phyloP scores from a whole-genome alignment of 2,797 vertebrate species.

The Danio kyathit region DNA sequence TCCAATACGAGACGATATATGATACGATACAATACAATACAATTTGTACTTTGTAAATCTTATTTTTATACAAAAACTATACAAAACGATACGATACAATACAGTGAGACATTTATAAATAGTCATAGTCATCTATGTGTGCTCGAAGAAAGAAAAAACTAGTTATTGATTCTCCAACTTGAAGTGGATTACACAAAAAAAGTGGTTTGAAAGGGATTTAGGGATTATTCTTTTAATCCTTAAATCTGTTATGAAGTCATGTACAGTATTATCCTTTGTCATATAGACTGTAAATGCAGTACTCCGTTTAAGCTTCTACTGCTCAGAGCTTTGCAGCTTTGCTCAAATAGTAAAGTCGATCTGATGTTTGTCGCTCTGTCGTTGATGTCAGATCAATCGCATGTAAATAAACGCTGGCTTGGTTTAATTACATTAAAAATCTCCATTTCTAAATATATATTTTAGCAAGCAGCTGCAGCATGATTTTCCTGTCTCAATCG shows the following conservation, averaged over 20 bases:
- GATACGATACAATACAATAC: too few species aligned
- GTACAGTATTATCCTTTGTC: constrained; percentile 6
- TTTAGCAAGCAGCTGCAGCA: background rate
- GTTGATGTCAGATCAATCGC: constrained; percentile 15
- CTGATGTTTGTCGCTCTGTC: constrained; percentile 20
- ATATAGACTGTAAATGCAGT: background rate
- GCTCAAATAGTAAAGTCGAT: constrained; percentile 17
- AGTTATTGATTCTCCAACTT: background rate
- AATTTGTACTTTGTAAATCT: too few species aligned
- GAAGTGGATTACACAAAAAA: constrained; percentile 4
- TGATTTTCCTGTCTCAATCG: constrained; percentile 13
- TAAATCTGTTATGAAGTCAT: background rate
- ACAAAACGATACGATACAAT: too few species aligned
- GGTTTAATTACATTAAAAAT: background rate
- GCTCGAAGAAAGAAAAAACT: background rate
- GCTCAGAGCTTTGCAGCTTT: constrained; percentile 11
- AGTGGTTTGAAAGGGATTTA: constrained; percentile 1
- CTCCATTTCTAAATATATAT: constrained; percentile 22
- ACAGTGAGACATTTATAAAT: background rate
- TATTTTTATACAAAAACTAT: too few species aligned
- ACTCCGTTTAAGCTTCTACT: background rate
- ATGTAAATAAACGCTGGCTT: background rate
- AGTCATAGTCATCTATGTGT: background rate
- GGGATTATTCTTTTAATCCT: constrained; percentile 6
- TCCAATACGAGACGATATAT: too few species aligned